Evolutionary conservation across 2,888 invertebrate species (phyloP), one percentile per base, ranked within the genome.

Genomic region (Eumacrocentrus americanus): DNA sequence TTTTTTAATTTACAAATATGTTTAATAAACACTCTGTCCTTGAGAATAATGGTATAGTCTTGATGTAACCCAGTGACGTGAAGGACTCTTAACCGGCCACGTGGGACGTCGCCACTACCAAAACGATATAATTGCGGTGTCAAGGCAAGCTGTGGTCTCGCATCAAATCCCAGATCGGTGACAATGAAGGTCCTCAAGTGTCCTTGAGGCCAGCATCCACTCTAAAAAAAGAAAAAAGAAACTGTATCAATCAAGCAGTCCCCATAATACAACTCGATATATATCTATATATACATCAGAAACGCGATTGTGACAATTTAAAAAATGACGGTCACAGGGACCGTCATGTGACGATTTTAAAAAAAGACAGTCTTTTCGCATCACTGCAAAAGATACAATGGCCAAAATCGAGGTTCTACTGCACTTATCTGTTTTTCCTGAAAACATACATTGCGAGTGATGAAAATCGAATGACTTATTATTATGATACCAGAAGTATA

Each of bases 81-180:
- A 54, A 58, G 60, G 60, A 55, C 58, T 57, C 60, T 52, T 60
- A 61, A 65, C 64, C 47, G 56, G 62, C 66, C 61, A 52, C 48
- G 51, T 46, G 55, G 53, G 47, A 52, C 48, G 25, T 48, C 48
- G 53, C 63, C 62, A 66, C 46, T 25, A 40, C 18, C 23, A 48
- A 42, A 25, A 55, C 70, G 69, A 71, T 73, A 54, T 60, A 54
- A 54, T 60, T 60, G 50, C 68, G 63, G 65, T 73, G 75, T 79
- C 79, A 72, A 66, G 68, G 72, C 77, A 77, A 76, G 77, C 77
- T 77, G 78, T 64, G 78, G 78, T 78, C 74, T 77, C 71, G 70
- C 73, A 71, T 73, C 69, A 68, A 70, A 66, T 65, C 68, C 74
- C 71, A 70, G 74, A 76, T 47, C 23, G 55, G 23, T 14, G 18